Conservation (phyloP, 1,140 invertebrate species). For the Tyrophagus putrescentiae region DNA sequence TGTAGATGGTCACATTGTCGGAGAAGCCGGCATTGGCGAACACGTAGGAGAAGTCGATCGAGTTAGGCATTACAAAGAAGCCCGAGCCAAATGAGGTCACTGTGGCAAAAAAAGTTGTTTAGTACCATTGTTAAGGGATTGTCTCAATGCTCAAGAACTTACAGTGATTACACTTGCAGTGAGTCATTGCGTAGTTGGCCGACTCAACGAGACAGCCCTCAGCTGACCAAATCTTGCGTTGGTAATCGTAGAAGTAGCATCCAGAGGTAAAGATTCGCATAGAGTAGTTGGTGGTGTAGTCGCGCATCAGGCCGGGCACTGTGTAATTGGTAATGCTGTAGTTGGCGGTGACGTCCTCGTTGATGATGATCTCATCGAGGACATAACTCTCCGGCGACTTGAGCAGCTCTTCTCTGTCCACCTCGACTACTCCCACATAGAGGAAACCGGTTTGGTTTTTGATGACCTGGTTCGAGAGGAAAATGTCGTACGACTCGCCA, state of each 20-base stretch:
- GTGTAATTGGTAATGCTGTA: slow-evolving; percentile 22
- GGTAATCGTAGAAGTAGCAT: slow-evolving; percentile 31
- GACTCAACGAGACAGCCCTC: slow-evolving; percentile 29
- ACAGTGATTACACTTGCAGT: slow-evolving; percentile 39
- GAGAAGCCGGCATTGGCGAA: slow-evolving; percentile 40
- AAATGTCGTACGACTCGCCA: slow-evolving; percentile 27
- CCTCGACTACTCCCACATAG: slow-evolving; percentile 30
- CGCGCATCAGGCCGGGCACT: slow-evolving; percentile 19
- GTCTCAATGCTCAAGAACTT: neutral
- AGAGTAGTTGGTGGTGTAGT: slow-evolving; percentile 31
- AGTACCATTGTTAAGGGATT: neutral
- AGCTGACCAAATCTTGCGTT: slow-evolving; percentile 29
- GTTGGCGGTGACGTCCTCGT: slow-evolving; percentile 23
- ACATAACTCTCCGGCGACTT: slow-evolving; percentile 18
- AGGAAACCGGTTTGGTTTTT: slow-evolving; percentile 30
- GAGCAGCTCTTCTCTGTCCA: slow-evolving; percentile 22
- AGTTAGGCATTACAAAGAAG: slow-evolving; percentile 40
- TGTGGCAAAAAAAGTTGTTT: neutral
- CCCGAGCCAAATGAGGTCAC: slow-evolving; percentile 42
- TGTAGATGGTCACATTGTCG: slow-evolving; percentile 42
- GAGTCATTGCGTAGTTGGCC: slow-evolving; percentile 30
- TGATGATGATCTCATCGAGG: slow-evolving; percentile 26
- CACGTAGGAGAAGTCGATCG: slow-evolving; percentile 42
- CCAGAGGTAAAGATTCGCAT: slow-evolving; percentile 31
- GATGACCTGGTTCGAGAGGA: slow-evolving; percentile 27